phyloP scores from a whole-genome alignment of 2,113 vertebrate species.

The Phyllopteryx taeniolatus region DNA sequence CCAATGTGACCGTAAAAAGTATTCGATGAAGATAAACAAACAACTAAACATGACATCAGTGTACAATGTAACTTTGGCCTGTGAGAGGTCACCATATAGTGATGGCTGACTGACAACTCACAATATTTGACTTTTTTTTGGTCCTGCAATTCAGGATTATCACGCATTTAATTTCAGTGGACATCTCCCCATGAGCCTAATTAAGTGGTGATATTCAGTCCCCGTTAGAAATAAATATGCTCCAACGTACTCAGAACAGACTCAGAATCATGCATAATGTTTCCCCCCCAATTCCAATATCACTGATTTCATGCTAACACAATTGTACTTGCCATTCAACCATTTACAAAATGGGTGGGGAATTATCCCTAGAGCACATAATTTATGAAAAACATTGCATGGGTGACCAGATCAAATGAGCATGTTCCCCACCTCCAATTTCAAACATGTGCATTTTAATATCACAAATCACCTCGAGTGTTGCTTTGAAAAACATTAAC shows the following conservation, averaged over 20 bases:
- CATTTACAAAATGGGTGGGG: slow-evolving; percentile 3
- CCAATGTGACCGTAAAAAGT: slow-evolving; percentile 1
- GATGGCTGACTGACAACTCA: slow-evolving; percentile 8
- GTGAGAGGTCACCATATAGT: slow-evolving; percentile 28
- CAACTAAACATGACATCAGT: slow-evolving; percentile 6
- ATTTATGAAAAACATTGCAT: not conserved
- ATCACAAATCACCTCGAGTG: slow-evolving; percentile 5
- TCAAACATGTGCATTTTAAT: not conserved
- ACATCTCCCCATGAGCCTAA: not conserved
- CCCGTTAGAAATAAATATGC: slow-evolving; percentile 1
- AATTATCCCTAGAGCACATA: not conserved
- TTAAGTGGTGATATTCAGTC: not conserved
- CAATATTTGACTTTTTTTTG: not conserved
- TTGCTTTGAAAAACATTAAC: not conserved
- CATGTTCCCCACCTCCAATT: not conserved
- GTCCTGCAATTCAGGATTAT: slow-evolving; percentile 12
- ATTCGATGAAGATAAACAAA: slow-evolving; percentile 8
- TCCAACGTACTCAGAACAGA: not conserved
- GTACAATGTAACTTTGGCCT: slow-evolving; percentile 31
- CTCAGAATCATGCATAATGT: slow-evolving; percentile 35
- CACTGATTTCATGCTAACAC: slow-evolving; percentile 28
- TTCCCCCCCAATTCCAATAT: not conserved
- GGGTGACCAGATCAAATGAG: not conserved
- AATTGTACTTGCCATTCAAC: slow-evolving; percentile 20
- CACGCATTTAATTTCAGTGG: slow-evolving; percentile 4